Evolutionary conservation across 2,888 invertebrate species (phyloP).

Genomic region (Yponomeuta plumbellus): DNA sequence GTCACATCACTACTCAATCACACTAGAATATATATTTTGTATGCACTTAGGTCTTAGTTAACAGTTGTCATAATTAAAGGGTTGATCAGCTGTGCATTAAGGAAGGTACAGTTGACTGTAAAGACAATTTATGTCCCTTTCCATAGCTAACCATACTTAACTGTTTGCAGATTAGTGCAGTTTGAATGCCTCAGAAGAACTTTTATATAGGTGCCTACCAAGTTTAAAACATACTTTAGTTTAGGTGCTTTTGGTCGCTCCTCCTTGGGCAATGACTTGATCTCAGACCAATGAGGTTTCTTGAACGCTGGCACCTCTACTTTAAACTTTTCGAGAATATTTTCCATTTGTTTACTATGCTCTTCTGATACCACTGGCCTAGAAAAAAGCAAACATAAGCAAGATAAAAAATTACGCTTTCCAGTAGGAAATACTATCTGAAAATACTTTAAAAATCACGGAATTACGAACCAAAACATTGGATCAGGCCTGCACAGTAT

Average conservation of each 20-base stretch:
- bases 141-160: no score
- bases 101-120: no score
- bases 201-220: slow-evolving; percentile 6
- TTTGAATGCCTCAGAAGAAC: no score
- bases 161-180: no score
- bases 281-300: slow-evolving; percentile 57
- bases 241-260: slow-evolving; percentile 52
- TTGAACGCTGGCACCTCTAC: slow-evolving; percentile 47
- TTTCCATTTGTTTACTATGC: slow-evolving; percentile 35
- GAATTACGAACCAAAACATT: slow-evolving; percentile 46
- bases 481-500: slow-evolving; percentile 60
- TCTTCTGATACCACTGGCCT: slow-evolving; percentile 50
- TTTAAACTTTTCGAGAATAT: slow-evolving; percentile 38
- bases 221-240: slow-evolving; percentile 39
- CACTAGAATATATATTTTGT: no score
- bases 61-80: no score
- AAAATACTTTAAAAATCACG: slow-evolving; percentile 1
- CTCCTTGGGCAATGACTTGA: slow-evolving; percentile 56
- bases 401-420: no score
- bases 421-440: background rate
- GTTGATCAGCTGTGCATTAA: no score
- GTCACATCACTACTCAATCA: no score
- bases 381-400: slow-evolving; percentile 19
- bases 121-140: no score
- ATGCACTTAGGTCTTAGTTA: no score